Percentiles rank a stretch among this genome's conserved stretches.
These are phyloP conservation scores for Xiphophorus hellerii DNA, from an alignment of 2,113 vertebrate genomes.

Conservation along the genomic window DNA sequence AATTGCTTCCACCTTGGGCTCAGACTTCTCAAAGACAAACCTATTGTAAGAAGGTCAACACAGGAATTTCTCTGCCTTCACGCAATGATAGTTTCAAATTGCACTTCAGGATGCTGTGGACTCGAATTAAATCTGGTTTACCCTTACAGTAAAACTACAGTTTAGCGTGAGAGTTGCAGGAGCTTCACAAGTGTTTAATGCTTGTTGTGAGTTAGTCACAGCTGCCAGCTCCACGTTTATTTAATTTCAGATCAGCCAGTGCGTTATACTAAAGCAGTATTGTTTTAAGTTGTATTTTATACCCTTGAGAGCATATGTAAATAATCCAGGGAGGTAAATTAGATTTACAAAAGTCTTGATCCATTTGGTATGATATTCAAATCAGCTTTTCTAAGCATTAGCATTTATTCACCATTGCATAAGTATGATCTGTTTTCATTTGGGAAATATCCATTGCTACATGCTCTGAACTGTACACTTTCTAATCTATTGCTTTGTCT, in stretches of 20 bases:
- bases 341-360: background rate
- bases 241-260: slow-evolving; percentile 16
- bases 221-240: background rate
- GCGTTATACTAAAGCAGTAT: slow-evolving; percentile 6
- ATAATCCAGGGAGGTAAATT: slow-evolving; percentile 5
- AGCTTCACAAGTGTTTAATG: slow-evolving; percentile 30
- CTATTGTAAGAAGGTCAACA: slow-evolving; percentile 31
- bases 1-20: slow-evolving; percentile 70
- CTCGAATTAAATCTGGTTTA: slow-evolving; percentile 31
- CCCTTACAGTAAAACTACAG: slow-evolving; percentile 16
- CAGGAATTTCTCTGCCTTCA: slow-evolving; percentile 27
- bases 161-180: slow-evolving; percentile 1
- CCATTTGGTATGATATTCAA: background rate
- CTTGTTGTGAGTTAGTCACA: slow-evolving; percentile 5
- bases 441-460: background rate
- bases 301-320: slow-evolving; percentile 3
- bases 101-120: slow-evolving; percentile 25
- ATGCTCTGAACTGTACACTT: background rate
- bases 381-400: background rate
- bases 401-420: background rate
- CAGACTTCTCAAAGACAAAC: slow-evolving; percentile 47
- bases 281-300: slow-evolving; percentile 9
- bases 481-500: background rate
- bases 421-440: background rate
- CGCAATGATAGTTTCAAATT: slow-evolving; percentile 54